A percentile compares a stretch with the other conserved stretches of the same genome.
Conservation (phyloP, 1,140 invertebrate genomes). For the Vollenhovia emeryi region DNA sequence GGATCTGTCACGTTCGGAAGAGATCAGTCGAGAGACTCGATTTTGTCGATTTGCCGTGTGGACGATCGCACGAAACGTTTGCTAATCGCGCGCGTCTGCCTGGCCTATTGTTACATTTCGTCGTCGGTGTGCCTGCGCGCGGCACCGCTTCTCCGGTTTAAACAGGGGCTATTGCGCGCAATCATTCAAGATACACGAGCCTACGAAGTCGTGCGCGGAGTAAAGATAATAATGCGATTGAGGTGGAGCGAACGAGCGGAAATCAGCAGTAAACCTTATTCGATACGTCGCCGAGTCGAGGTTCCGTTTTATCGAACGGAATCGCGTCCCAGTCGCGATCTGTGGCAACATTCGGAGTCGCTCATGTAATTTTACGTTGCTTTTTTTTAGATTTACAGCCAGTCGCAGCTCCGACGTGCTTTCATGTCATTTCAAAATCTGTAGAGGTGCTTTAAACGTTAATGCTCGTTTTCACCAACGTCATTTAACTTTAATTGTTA, state of each 20-base stretch:
- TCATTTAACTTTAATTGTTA: too few relatives aligned
- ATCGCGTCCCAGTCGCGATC: neutral
- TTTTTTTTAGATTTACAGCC: too few relatives aligned
- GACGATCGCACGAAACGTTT: neutral
- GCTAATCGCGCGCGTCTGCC: too few relatives aligned
- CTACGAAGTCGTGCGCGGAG: neutral
- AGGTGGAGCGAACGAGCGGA: neutral
- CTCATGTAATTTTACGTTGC: too few relatives aligned
- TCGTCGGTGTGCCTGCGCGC: too few relatives aligned
- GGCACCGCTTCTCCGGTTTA: neutral
- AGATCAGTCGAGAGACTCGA: neutral
- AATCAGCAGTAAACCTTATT: neutral
- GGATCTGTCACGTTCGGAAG: neutral
- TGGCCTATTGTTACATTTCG: neutral
- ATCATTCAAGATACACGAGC: slow-evolving; percentile 8
- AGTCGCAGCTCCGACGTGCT: too few relatives aligned
- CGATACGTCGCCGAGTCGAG: neutral
- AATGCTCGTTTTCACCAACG: too few relatives aligned
- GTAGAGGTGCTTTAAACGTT: too few relatives aligned
- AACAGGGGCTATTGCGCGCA: neutral
- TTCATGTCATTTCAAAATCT: too few relatives aligned
- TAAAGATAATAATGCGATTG: slow-evolving; percentile 7
- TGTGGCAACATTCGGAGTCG: too few relatives aligned
- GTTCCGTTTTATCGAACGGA: neutral
- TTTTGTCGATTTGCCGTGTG: too few relatives aligned